These are phyloP conservation scores for Drosophila borealis DNA, from an alignment of 2,888 invertebrate genomes.

Conservation along the genomic window DNA sequence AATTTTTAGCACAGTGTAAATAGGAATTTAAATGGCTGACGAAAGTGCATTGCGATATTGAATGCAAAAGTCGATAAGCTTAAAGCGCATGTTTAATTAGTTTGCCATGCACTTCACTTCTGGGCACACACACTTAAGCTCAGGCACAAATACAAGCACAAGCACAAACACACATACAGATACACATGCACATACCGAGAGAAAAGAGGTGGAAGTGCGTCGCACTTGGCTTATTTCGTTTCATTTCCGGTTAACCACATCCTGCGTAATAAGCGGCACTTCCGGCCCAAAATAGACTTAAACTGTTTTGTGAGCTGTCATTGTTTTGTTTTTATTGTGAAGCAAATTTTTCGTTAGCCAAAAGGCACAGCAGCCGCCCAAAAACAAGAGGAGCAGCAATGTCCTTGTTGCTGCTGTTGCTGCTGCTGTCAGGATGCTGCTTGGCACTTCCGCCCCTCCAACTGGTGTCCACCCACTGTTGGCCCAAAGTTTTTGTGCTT, in stretches of 20 bases:
- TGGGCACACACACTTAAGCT: slow-evolving; percentile 11
- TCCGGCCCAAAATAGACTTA: slow-evolving; percentile 72
- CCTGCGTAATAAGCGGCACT: slow-evolving; percentile 80
- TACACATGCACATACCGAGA: slow-evolving; percentile 5
- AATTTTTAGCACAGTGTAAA: slow-evolving; percentile 14
- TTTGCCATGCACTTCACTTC: slow-evolving; percentile 50
- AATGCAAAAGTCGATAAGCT: slow-evolving; percentile 45
- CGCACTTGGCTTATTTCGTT: slow-evolving; percentile 79
- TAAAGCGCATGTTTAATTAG: slow-evolving; percentile 63
- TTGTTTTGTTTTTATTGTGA: slow-evolving; percentile 77
- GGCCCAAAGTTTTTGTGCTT: slow-evolving; percentile 62
- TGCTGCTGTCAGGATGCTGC: slow-evolving; percentile 60
- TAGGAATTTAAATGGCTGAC: slow-evolving; percentile 2
- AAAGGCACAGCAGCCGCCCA: slow-evolving; percentile 26
- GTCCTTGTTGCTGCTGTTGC: slow-evolving; percentile 30
- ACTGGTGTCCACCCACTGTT: slow-evolving; percentile 6
- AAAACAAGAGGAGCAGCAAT: slow-evolving; percentile 1
- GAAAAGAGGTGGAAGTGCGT: slow-evolving; percentile 36
- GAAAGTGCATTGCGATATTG: slow-evolving; percentile 23
- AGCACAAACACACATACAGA: not conserved
- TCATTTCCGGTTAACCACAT: slow-evolving; percentile 81
- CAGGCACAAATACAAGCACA: slow-evolving; percentile 17
- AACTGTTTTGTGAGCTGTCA: slow-evolving; percentile 71
- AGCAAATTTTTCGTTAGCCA: slow-evolving; percentile 65
- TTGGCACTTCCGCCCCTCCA: slow-evolving; percentile 59